A percentile compares a stretch with the other conserved stretches of the same genome.
Conservation (phyloP, 2,888 invertebrate species). For the Latrodectus elegans region DNA sequence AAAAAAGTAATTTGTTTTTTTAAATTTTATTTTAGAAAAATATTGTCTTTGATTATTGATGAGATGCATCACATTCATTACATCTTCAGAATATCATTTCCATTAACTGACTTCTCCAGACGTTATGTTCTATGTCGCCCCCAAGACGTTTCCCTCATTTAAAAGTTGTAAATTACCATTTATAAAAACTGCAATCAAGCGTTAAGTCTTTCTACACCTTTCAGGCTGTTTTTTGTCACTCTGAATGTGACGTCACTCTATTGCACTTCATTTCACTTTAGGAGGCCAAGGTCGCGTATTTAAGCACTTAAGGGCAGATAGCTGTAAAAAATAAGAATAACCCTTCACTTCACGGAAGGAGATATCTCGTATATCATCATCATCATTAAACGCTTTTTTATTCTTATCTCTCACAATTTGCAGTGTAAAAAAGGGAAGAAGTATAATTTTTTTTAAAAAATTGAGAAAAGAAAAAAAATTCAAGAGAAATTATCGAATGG, state of each 20-base stretch:
- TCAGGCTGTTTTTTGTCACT: constrained; percentile 32
- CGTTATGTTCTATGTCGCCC: neutral
- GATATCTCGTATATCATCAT: constrained; percentile 67
- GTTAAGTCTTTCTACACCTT: constrained; percentile 46
- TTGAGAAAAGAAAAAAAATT: neutral
- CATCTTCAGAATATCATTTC: constrained; percentile 15
- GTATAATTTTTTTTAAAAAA: no score
- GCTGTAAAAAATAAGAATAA: constrained; percentile 13
- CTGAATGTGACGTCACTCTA: constrained; percentile 42
- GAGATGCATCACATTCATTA: constrained; percentile 8
- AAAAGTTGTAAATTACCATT: constrained; percentile 38
- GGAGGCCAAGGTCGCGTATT: constrained; percentile 51
- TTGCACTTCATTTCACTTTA: constrained; percentile 48
- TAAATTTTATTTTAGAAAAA: no score
- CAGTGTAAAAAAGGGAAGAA: neutral
- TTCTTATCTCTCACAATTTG: constrained; percentile 7
- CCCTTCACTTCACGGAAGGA: constrained; percentile 47
- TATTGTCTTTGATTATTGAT: constrained; percentile 14
- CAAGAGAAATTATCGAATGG: constrained; percentile 23
- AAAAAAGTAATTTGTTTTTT: no score
- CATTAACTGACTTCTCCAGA: constrained; percentile 16
- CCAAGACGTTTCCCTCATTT: neutral
- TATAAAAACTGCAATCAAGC: constrained; percentile 51
- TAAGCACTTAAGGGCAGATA: constrained; percentile 27
- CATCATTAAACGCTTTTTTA: constrained; percentile 58